Percentiles rank a stretch among this genome's conserved stretches.
phyloP scores from a whole-genome alignment of 1,140 invertebrate genomes.

The Drosophila sechellia region DNA sequence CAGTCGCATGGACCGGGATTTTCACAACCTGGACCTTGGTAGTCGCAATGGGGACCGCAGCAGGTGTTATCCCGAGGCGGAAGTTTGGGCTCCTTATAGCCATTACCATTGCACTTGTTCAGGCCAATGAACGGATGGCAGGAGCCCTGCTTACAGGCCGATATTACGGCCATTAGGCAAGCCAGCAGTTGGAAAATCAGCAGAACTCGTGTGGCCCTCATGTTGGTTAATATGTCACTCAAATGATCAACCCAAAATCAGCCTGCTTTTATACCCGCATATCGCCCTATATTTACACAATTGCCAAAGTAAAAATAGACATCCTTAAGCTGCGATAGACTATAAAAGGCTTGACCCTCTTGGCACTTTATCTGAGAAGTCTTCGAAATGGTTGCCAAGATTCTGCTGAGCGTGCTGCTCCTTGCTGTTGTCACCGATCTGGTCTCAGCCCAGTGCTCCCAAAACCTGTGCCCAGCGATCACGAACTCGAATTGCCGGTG shows the following conservation, averaged over 20 bases:
- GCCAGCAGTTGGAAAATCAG: background rate
- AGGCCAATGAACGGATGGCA: constrained; percentile 10
- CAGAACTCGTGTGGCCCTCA: constrained; percentile 12
- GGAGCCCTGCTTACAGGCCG: background rate
- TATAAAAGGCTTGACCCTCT: constrained; percentile 15
- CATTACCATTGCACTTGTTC: background rate
- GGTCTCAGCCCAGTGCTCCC: background rate
- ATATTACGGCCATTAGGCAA: background rate
- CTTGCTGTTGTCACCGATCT: background rate
- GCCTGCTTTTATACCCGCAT: constrained; percentile 27
- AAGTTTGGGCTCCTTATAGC: constrained; percentile 6
- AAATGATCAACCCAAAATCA: background rate
- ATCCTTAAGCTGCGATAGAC: background rate
- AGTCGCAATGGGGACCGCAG: constrained; percentile 24
- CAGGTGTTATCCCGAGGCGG: constrained; percentile 35
- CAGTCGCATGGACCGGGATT: background rate
- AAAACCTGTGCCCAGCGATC: constrained; percentile 5
- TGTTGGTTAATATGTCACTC: constrained; percentile 1
- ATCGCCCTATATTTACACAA: constrained; percentile 20
- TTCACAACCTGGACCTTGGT: background rate
- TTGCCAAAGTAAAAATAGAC: constrained; percentile 27
- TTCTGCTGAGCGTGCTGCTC: constrained; percentile 22
- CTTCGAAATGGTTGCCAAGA: constrained; percentile 20
- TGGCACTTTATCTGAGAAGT: constrained; percentile 10
- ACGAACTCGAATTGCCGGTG: background rate